Percentiles rank a stretch among this genome's conserved stretches.
phyloP scores from a whole-genome alignment of 2,888 invertebrate species.

The Clanis bilineata region DNA sequence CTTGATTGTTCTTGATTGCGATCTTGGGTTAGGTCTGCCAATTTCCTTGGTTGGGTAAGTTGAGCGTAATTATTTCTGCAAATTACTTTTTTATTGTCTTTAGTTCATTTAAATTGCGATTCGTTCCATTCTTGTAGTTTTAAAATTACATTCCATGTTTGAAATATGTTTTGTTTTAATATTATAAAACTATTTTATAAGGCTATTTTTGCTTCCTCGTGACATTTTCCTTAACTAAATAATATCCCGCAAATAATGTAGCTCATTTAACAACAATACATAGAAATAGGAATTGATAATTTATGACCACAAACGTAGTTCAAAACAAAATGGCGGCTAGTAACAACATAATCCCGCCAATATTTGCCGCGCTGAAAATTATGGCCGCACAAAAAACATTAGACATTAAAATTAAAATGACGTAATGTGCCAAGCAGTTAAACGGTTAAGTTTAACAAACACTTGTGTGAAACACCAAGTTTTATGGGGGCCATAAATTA shows the following conservation, averaged over 20 bases:
- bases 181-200: background rate
- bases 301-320: background rate
- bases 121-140: background rate
- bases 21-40: conserved; percentile 5
- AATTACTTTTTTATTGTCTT: background rate
- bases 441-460: conserved; percentile 44
- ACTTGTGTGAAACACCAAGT: conserved; percentile 41
- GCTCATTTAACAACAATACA: background rate
- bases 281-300: background rate
- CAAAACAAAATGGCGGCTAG: background rate
- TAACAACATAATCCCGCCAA: background rate
- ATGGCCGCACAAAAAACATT: conserved; percentile 25
- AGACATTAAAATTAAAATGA: conserved; percentile 25
- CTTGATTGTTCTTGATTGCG: conserved; percentile 4
- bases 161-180: no score
- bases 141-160: no score
- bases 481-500: conserved; percentile 54
- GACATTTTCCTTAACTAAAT: background rate
- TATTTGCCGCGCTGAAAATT: conserved; percentile 13
- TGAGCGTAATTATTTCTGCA: background rate
- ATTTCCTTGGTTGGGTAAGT: conserved; percentile 5
- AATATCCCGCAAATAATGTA: background rate
- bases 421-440: conserved; percentile 37
- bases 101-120: background rate
- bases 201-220: background rate